Percentiles rank a stretch among this genome's conserved stretches.
These are phyloP conservation scores for Ophion slaviceki DNA, from an alignment of 2,888 invertebrate genomes.

Conservation along the genomic window DNA sequence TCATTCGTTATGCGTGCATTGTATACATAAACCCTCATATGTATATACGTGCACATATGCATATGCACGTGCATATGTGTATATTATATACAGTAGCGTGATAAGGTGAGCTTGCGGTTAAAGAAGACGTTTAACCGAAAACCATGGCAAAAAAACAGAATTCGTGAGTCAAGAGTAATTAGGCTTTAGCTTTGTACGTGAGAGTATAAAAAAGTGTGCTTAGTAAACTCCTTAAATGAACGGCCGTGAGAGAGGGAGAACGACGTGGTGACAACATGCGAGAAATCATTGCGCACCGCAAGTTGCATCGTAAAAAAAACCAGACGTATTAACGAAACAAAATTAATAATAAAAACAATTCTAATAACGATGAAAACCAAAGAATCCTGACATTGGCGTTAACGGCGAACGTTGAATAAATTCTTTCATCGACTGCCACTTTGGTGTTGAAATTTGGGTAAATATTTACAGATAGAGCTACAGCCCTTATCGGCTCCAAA, in stretches of 20 bases:
- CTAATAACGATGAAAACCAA: conserved; percentile 27
- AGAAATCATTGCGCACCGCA: conserved; percentile 32
- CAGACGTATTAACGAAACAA: conserved; percentile 43
- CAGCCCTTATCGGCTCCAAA: no score
- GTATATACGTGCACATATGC: conserved; percentile 42
- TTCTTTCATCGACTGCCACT: conserved; percentile 76
- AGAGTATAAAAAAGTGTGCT: conserved; percentile 57
- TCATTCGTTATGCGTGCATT: conserved; percentile 65
- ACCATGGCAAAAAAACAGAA: conserved; percentile 59
- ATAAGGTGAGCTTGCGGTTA: conserved; percentile 66
- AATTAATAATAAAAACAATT: conserved; percentile 36
- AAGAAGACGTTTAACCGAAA: conserved; percentile 68
- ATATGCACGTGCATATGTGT: conserved; percentile 47
- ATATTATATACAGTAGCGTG: conserved; percentile 64
- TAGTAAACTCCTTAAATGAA: conserved; percentile 46
- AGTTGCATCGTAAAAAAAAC: conserved; percentile 32
- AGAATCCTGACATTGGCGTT: conserved; percentile 39
- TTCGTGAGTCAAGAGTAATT: conserved; percentile 70
- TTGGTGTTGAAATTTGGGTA: conserved; percentile 67
- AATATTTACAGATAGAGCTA: no score
- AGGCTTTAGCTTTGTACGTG: conserved; percentile 80
- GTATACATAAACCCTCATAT: conserved; percentile 63
- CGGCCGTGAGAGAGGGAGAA: conserved; percentile 42
- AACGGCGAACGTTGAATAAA: conserved; percentile 55
- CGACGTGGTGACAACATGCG: neutral